Conservation (phyloP, 2,797 vertebrate genomes). For the Crocodylus rhombifer region DNA sequence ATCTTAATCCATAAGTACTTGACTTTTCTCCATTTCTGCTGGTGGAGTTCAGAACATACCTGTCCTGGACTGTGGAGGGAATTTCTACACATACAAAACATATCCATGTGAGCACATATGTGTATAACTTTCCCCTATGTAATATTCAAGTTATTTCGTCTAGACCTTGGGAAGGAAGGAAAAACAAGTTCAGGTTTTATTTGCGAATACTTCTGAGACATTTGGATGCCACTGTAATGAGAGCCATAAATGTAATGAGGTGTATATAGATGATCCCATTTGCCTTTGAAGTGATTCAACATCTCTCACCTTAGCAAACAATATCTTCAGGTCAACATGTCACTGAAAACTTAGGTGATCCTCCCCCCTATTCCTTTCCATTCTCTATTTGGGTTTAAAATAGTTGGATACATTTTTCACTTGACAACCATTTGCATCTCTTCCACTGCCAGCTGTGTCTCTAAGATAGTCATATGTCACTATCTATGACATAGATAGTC, state of each 20-base stretch:
- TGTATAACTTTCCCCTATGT: neutral
- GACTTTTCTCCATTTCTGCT: neutral
- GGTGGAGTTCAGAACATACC: neutral
- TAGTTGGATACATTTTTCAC: neutral
- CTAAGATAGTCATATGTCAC: slow-evolving; percentile 18
- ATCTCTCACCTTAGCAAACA: neutral
- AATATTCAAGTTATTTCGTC: neutral
- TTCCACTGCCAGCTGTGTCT: neutral
- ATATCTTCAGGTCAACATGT: slow-evolving; percentile 14
- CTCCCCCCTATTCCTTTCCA: neutral
- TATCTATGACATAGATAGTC: no score
- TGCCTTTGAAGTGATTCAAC: neutral
- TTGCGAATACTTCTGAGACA: neutral
- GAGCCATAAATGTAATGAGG: neutral
- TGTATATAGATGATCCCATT: neutral
- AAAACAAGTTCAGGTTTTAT: neutral
- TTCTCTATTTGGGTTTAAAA: neutral
- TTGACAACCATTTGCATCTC: neutral
- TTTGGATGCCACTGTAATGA: neutral
- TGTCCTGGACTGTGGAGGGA: neutral
- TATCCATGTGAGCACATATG: neutral
- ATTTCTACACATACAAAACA: neutral
- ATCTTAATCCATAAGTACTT: neutral
- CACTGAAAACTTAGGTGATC: slow-evolving; percentile 10
- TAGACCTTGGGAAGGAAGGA: neutral